Base-by-base conservation (phyloP, 35 echinoderm and acorn worm species). In the Eucidaris tribuloides region DNA sequence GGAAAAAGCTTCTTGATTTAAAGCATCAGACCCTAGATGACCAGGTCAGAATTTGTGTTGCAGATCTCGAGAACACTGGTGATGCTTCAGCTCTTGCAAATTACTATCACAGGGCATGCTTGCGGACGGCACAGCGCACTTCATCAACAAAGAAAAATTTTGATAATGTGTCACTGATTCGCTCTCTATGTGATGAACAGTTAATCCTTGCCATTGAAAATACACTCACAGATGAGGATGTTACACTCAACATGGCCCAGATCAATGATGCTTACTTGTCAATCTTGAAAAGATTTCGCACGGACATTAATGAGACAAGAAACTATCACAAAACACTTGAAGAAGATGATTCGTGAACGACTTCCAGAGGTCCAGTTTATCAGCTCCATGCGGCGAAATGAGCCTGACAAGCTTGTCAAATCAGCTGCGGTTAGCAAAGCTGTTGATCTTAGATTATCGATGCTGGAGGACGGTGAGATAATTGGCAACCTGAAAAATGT, bases 401-500 rank as follows among this genome's bases (percentile, higher is more conserved):
- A 82, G 35, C 79, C 79, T 35, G 55, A 82, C 18, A 82, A 82
- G 1, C 79, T 82, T 59, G 79, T 82, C 31, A 55, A 20, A 82
- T 61, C 34, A n/a, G 62, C 37, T 82, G 52, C 38, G 22, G 55
- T 82, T n/a, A 82, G 79, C 15, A 82, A 82, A 82, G 79, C 79
- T 31, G 40, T 82, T 22, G 48, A 82, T 82, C 48, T 61, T 56
- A 82, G 79, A 22, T 19, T 3, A 36, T 82, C 55, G 20, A 82
- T 39, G 79, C 58, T 82, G 79, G 79, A 37, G 58, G 79, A 82
- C 71, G 46, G 81, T 50, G 81, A 70, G 28, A 45, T 68, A 65
- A 84, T 82, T 82, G 79, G 79, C n/a, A 82, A 58, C 50, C 29
- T 82, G 50, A 82, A 82, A 56, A 59, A 82, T 41, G 79, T 62